Percentiles rank a stretch among this genome's conserved stretches.
Conservation (phyloP, 2,888 invertebrate species). For the Sabatieria punctata region DNA sequence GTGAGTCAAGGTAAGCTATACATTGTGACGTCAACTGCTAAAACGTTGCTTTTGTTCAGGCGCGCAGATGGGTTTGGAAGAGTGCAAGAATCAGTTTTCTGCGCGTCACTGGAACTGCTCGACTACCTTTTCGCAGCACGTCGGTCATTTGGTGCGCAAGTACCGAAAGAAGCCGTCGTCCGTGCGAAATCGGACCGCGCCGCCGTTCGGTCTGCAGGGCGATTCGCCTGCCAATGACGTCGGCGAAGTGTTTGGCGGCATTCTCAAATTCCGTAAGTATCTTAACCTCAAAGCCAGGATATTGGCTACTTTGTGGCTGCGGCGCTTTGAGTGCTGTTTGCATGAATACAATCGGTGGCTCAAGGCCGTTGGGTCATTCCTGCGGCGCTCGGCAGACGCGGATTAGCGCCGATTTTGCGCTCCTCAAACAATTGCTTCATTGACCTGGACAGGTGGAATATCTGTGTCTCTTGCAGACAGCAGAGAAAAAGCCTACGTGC, state of each 20-base stretch:
- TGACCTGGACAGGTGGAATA: too few species aligned
- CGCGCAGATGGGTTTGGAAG: slow-evolving; percentile 33
- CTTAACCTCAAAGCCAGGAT: too few species aligned
- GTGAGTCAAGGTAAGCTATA: slow-evolving; percentile 17
- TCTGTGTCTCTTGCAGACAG: slow-evolving; percentile 27
- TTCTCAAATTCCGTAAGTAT: slow-evolving; percentile 60
- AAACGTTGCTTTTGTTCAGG: slow-evolving; percentile 22
- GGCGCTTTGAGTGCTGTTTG: too few species aligned
- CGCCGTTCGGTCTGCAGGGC: not conserved
- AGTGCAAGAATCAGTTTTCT: slow-evolving; percentile 36
- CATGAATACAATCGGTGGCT: too few species aligned
- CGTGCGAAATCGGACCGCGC: not conserved
- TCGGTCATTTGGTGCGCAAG: not conserved
- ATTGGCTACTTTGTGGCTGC: too few species aligned
- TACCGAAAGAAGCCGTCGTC: not conserved
- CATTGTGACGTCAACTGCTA: not conserved
- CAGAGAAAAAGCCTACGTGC: slow-evolving; percentile 34
- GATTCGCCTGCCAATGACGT: slow-evolving; percentile 39
- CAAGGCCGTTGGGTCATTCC: too few species aligned
- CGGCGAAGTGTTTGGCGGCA: slow-evolving; percentile 63
- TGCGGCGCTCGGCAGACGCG: too few species aligned
- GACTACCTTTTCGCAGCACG: slow-evolving; percentile 1
- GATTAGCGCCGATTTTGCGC: too few species aligned
- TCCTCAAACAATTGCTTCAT: too few species aligned
- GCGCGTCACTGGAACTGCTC: slow-evolving; percentile 37